A percentile compares a stretch with the other conserved stretches of the same genome.
phyloP scores from a whole-genome alignment of 2,113 vertebrate species.

The Strigops habroptila region DNA sequence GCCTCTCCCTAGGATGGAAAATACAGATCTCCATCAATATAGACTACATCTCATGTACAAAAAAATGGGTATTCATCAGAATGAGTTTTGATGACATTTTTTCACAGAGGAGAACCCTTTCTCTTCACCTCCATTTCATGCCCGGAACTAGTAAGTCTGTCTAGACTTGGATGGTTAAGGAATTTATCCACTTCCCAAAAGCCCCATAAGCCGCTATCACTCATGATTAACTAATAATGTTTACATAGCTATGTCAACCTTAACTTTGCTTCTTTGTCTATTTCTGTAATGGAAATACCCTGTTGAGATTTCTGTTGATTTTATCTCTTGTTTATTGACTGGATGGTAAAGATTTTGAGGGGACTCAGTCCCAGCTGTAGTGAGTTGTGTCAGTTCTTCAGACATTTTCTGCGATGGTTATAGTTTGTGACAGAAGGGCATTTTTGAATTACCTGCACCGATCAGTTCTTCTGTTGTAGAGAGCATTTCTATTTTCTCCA shows the following conservation, averaged over 20 bases:
- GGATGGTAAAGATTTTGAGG: not conserved
- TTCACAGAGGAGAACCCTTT: not conserved
- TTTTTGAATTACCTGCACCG: not conserved
- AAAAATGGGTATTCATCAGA: not conserved
- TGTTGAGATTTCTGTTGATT: not conserved
- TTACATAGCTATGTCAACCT: not conserved
- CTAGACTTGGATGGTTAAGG: not conserved
- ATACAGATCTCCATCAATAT: not conserved
- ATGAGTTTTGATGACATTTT: not conserved
- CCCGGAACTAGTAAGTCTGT: not conserved
- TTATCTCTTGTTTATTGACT: not conserved
- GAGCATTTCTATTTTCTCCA: not conserved
- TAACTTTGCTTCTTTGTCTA: not conserved
- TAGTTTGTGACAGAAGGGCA: not conserved
- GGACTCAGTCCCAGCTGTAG: not conserved
- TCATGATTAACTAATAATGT: not conserved
- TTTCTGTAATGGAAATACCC: not conserved
- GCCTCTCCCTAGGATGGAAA: not conserved
- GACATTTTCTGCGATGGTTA: not conserved
- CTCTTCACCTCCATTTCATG: not conserved
- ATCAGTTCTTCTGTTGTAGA: not conserved
- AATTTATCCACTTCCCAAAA: not conserved
- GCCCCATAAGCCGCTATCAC: not conserved
- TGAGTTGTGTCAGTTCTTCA: not conserved
- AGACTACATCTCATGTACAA: not conserved